Evolutionary conservation across 2,797 vertebrate species (phyloP).

Genomic region (Coregonus ussuriensis): DNA sequence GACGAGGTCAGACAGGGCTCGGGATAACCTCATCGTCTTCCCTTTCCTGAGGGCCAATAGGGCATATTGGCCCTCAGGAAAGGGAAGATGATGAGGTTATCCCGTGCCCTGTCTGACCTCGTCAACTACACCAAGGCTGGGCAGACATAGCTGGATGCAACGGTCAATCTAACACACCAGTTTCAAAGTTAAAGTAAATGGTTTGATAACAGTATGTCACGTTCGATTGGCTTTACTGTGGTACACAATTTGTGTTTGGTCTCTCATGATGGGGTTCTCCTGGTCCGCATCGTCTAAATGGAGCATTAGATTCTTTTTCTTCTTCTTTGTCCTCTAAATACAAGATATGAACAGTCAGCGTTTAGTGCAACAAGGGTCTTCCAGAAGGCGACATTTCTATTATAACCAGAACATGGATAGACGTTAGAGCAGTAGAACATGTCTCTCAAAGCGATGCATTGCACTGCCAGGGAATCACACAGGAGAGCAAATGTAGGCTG

Average conservation of each 20-base stretch:
- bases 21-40: conserved; percentile 93
- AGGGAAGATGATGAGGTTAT: conserved; percentile 95
- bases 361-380: neutral
- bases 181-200: neutral
- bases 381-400: neutral
- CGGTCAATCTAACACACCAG: neutral
- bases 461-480: neutral
- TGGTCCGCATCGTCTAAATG: conserved; percentile 80
- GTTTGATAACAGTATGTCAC: neutral
- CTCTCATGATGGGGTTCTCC: conserved; percentile 72
- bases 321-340: conserved; percentile 83
- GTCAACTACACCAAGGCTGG: conserved; percentile 89
- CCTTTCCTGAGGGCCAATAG: conserved; percentile 77
- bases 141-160: neutral
- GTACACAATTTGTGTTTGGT: conserved; percentile 70
- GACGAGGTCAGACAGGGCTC: conserved; percentile 93
- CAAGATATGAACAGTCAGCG: neutral
- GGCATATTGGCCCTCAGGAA: conserved; percentile 70
- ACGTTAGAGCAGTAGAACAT: neutral
- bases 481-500: too few relatives aligned
- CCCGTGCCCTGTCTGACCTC: conserved; percentile 90
- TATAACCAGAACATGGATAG: neutral
- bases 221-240: conserved; percentile 62
- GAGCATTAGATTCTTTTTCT: conserved; percentile 77
- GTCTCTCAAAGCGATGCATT: neutral